Evolutionary conservation across 2,888 invertebrate species (phyloP), one percentile per base, ranked within the genome.

Genomic region (Drosophila formosana): DNA sequence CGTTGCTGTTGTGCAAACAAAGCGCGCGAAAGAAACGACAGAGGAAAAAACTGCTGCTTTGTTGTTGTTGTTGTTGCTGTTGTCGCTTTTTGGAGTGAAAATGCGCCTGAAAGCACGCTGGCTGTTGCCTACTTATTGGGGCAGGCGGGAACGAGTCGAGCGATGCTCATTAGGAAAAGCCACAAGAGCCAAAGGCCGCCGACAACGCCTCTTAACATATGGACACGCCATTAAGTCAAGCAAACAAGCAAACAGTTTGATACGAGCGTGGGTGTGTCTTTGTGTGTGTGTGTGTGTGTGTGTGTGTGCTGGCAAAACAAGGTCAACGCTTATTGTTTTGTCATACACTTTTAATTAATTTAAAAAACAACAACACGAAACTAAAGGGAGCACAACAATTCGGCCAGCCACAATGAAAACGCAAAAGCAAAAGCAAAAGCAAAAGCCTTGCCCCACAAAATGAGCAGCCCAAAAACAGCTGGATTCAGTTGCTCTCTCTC

Each of bases 311-410:
- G 58, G 47, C 51, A 28, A 70, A 91, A 88, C 87, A 90, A 91
- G 91, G 91, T 90, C 90, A 90, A 72, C 55, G 75, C 77, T 86
- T 78, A 80, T 85, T 85, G 77, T 85, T 80, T 83, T 88, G 78
- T 86, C 78, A 88, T 85, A 86, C 72, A 86, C 68, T 84, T 87
- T 89, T 82, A 89, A 89, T 89, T 90, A 83, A 91, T 89, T 91
- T 85, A 88, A 80, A 81, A 45, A 73, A 65, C 51, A 72, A 47
- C 51, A 72, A 47, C 37, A 56, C 13, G 65, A 64, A 66, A 52
- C 62, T 50, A 39, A 39, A 60, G 47, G 43, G 25, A 50, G 39
- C 49, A 55, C 55, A 57, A 46, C 67, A 64, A 49, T 45, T 32
- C 26, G 30, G 41, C 46, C 55, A 49, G 53, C 13, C 61, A 56